phyloP scores from a whole-genome alignment of 2,888 invertebrate species.

The Empis livida region DNA sequence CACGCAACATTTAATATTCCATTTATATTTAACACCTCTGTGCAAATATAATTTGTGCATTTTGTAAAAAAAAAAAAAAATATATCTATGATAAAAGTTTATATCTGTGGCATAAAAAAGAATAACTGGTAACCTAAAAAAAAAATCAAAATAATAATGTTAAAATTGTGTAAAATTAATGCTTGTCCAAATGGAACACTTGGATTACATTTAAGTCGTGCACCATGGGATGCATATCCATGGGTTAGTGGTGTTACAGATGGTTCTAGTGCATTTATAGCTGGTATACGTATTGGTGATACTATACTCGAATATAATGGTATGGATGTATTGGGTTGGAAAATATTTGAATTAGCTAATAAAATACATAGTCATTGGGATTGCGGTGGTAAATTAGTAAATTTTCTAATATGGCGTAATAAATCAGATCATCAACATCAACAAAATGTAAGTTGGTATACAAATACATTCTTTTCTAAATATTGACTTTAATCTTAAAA shows the following conservation, averaged over 20 bases:
- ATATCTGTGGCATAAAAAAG: too few relatives aligned
- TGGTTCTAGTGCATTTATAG: slow-evolving; percentile 45
- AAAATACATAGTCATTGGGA: slow-evolving; percentile 29
- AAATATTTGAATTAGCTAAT: slow-evolving; percentile 29
- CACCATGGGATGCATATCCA: slow-evolving; percentile 70
- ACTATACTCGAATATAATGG: slow-evolving; percentile 47
- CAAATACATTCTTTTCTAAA: neutral
- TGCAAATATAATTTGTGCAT: too few relatives aligned
- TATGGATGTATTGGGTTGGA: slow-evolving; percentile 29
- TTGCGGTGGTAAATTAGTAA: slow-evolving; percentile 25
- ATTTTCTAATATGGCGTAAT: slow-evolving; percentile 31
- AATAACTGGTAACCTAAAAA: neutral
- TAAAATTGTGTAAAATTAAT: slow-evolving; percentile 29
- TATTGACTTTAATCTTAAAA: neutral
- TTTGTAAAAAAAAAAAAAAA: too few relatives aligned
- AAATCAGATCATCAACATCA: slow-evolving; percentile 13
- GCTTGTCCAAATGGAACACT: slow-evolving; percentile 42
- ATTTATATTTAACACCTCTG: too few relatives aligned
- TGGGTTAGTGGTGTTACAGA: slow-evolving; percentile 57
- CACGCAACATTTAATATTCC: too few relatives aligned
- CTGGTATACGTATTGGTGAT: slow-evolving; percentile 56
- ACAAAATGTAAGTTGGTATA: neutral
- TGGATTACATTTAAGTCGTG: slow-evolving; percentile 59
- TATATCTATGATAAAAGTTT: too few relatives aligned
- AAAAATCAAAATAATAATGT: slow-evolving; percentile 17